Evolutionary conservation across 2,113 vertebrate genomes (phyloP), one percentile per base, ranked within the genome.

Genomic region (Phaethornis superciliosus): DNA sequence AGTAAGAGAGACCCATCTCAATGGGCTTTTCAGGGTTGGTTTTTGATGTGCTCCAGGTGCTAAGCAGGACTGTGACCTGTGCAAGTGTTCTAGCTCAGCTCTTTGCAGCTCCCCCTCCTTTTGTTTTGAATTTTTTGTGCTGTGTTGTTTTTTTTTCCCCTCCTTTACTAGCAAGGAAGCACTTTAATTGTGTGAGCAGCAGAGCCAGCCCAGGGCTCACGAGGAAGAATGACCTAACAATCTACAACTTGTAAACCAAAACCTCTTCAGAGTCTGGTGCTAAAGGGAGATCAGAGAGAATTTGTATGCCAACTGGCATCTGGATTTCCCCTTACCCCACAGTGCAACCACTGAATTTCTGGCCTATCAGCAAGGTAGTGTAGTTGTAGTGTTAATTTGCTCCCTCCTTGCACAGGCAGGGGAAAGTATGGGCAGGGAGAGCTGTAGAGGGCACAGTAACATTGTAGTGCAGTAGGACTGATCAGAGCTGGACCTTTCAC

Each of bases 181-280:
- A 46, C 81, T 93, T 94, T 58, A 82, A 69, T 23, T 93, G 81
- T 62, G 65, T 77, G 75, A 54, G 74, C 67, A 88, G 74, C 51
- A 69, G 83, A 87, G 75, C 47, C 81, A 93, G 56, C 56, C 28
- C 64, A 68, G 80, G 64, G 56, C 85, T 85, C n/a, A 4, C 46
- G 64, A 94, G 47, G 54, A 95, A 67, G 79, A 88, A 77, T 85
- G 85, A 81, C 91, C 67, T 15, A 89, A 65, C 65, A 84, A 64
- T n/a, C 70, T 95, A 44, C 72, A 94, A 56, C 40, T 81, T 68
- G 79, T 93, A 95, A 96, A 70, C 47, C 30, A 88, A 95, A 85
- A 91, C 88, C 79, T 94, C 79, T 79, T 64, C 20, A 56, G 76
- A 49, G 85, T 35, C 64, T 95, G 88, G 82, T 93, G 59, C 81